These are phyloP conservation scores for Petrocephalus sullivani DNA, from an alignment of 2,797 vertebrate species.

Conservation along the genomic window DNA sequence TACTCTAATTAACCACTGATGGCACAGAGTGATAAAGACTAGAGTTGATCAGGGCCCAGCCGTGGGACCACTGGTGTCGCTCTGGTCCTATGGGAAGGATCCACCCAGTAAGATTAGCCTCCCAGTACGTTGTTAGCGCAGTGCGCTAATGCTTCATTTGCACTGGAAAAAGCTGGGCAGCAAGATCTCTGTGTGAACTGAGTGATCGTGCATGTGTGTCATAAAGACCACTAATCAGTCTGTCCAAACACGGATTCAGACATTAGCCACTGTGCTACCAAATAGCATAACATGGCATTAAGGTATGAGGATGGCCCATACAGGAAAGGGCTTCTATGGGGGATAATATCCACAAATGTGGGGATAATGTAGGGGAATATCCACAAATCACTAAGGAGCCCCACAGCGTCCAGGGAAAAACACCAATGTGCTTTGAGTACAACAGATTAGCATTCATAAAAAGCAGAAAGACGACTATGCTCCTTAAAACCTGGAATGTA, in stretches of 20 bases:
- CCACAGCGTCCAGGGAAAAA: not conserved
- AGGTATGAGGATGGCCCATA: not conserved
- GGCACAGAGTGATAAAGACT: not conserved
- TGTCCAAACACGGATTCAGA: not conserved
- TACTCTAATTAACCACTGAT: conserved; percentile 1
- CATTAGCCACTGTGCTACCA: too few relatives aligned
- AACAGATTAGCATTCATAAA: not conserved
- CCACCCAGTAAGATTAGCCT: not conserved
- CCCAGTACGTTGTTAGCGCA: not conserved
- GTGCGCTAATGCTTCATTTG: not conserved
- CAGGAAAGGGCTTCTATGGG: not conserved
- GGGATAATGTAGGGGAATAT: not conserved
- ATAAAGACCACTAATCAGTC: not conserved
- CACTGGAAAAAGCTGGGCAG: not conserved
- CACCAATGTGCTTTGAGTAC: not conserved
- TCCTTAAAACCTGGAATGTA: not conserved
- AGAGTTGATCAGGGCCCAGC: not conserved
- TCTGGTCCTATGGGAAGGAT: conserved; percentile 11
- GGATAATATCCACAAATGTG: not conserved
- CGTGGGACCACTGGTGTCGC: not conserved
- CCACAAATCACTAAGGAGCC: not conserved
- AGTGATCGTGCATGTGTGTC: not conserved
- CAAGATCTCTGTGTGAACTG: not conserved
- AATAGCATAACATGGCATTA: not conserved
- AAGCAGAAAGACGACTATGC: not conserved